Conservation (phyloP, 2,113 vertebrate genomes). For the Empidonax traillii region DNA sequence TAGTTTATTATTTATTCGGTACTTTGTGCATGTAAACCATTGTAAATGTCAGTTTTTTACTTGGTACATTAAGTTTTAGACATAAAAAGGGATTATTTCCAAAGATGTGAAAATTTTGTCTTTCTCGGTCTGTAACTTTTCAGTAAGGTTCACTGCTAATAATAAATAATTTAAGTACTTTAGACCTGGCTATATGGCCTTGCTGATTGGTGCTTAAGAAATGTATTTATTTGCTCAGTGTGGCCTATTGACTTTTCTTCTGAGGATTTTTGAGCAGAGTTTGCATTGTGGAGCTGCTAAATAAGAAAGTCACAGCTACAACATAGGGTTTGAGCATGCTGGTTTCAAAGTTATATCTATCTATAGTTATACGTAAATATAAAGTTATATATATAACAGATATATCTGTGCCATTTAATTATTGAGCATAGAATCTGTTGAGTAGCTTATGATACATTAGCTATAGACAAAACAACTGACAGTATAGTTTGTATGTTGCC, state of each 20-base stretch:
- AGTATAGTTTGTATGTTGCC: not conserved
- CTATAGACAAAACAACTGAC: not conserved
- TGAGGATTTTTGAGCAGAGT: not conserved
- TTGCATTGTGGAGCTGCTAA: not conserved
- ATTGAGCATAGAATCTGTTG: not conserved
- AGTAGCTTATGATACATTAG: not conserved
- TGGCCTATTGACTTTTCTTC: not conserved
- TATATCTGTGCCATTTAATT: not conserved
- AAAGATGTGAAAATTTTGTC: not conserved
- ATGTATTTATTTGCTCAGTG: not conserved
- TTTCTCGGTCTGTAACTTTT: not conserved
- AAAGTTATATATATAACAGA: too few relatives aligned
- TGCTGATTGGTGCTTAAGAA: not conserved
- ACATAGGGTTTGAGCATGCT: not conserved
- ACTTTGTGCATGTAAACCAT: not conserved
- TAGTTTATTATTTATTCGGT: not conserved
- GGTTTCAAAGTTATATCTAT: not conserved
- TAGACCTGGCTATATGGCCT: not conserved
- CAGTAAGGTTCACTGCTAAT: not conserved
- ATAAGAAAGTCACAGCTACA: not conserved
- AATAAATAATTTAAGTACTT: not conserved
- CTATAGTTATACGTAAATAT: too few relatives aligned
- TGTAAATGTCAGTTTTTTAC: not conserved
- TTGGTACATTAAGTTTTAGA: not conserved
- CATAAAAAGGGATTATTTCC: not conserved